phyloP scores from a whole-genome alignment of 2,113 vertebrate species.

The Paraplagusia blochii region DNA sequence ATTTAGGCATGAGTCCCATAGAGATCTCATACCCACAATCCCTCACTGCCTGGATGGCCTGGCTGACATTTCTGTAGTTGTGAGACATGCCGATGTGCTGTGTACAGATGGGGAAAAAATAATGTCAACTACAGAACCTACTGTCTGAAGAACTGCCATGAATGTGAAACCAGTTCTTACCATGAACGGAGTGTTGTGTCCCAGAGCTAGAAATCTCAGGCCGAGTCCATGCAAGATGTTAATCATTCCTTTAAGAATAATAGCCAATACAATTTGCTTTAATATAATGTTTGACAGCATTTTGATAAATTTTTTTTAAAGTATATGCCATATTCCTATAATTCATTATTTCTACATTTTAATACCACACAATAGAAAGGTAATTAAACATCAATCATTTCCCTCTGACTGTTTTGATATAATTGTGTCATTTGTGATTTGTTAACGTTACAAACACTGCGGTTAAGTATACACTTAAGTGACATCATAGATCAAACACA shows the following conservation, averaged over 20 bases:
- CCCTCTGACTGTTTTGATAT: no score
- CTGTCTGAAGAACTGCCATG: background rate
- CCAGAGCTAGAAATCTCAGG: constrained; percentile 90
- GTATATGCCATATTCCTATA: no score
- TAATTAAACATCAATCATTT: no score
- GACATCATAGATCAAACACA: no score
- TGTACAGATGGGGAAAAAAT: background rate
- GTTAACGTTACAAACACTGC: no score
- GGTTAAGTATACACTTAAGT: no score
- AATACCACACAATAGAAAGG: no score
- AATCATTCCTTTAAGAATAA: constrained; percentile 87
- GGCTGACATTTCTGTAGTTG: constrained; percentile 96
- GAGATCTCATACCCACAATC: constrained; percentile 98
- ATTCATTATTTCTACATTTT: no score
- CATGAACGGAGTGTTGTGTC: constrained; percentile 97
- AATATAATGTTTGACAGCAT: no score
- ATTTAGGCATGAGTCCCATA: constrained; percentile 95
- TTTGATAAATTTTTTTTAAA: background rate
- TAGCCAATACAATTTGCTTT: background rate
- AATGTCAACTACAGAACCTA: background rate
- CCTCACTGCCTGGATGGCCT: constrained; percentile 94
- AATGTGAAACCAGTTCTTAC: constrained; percentile 66
- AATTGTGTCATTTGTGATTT: no score
- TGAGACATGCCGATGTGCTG: constrained; percentile 99
- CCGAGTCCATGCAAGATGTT: constrained; percentile 96